phyloP scores from a whole-genome alignment of 2,113 vertebrate genomes.

The Egretta garzetta region DNA sequence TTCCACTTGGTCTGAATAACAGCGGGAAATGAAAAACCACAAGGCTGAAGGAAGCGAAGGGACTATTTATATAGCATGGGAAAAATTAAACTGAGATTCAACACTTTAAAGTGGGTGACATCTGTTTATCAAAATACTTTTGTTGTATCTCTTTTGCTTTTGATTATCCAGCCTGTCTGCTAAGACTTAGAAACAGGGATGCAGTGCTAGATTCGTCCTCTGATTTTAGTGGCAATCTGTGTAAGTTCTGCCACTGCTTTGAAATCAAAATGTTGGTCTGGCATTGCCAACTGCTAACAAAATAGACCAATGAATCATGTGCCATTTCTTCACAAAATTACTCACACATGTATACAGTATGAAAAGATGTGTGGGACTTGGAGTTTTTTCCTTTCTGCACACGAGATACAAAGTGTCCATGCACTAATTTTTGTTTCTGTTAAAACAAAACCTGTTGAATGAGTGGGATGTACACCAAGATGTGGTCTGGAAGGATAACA shows the following conservation, averaged over 20 bases:
- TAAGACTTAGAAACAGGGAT: not conserved
- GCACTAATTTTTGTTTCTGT: not conserved
- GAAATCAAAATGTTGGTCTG: not conserved
- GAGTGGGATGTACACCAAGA: constrained; percentile 27
- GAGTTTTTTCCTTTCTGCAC: not conserved
- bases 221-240: not conserved
- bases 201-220: not conserved
- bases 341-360: not conserved
- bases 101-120: constrained; percentile 36
- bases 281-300: constrained; percentile 1
- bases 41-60: constrained; percentile 50
- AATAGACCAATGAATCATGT: not conserved
- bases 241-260: not conserved
- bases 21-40: constrained; percentile 37
- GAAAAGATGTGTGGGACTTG: not conserved
- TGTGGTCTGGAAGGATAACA: constrained; percentile 34
- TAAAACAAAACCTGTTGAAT: constrained; percentile 51
- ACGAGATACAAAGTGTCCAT: not conserved
- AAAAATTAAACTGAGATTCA: constrained; percentile 55
- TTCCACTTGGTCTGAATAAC: not conserved
- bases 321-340: not conserved
- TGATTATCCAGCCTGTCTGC: not conserved
- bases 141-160: not conserved
- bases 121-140: constrained; percentile 43
- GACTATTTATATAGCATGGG: constrained; percentile 44